These are phyloP conservation scores for Rhinogobio ventralis DNA, from an alignment of 2,797 vertebrate species.

Conservation along the genomic window DNA sequence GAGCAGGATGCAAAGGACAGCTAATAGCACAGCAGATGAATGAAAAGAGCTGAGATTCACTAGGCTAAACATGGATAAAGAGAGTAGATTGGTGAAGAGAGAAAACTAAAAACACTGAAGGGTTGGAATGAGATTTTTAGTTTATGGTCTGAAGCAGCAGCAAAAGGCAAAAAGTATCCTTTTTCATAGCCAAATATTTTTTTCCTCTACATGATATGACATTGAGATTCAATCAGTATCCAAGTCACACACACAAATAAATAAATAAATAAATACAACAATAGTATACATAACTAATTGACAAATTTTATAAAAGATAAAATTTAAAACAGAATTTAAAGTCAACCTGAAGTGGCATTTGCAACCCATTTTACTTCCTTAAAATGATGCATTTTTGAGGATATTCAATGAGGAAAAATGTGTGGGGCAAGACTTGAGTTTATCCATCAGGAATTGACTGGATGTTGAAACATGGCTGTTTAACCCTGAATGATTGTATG, in stretches of 20 bases:
- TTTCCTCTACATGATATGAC: neutral
- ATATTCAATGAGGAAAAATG: neutral
- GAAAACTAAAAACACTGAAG: neutral
- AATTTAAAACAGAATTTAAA: neutral
- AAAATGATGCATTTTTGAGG: neutral
- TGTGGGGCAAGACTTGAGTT: neutral
- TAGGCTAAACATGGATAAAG: slow-evolving; percentile 40
- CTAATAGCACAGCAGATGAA: slow-evolving; percentile 71
- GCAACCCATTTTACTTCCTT: neutral
- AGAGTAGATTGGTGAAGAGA: slow-evolving; percentile 5
- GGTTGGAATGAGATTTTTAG: neutral
- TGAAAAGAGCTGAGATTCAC: slow-evolving; percentile 61
- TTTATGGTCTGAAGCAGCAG: slow-evolving; percentile 13
- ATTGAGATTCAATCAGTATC: neutral
- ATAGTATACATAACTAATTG: neutral
- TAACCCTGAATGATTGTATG: neutral
- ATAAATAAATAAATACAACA: neutral
- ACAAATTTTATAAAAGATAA: neutral
- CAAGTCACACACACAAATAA: neutral
- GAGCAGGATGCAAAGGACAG: slow-evolving; percentile 68
- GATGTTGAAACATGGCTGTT: neutral
- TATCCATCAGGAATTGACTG: neutral
- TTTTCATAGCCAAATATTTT: neutral
- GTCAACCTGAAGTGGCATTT: slow-evolving; percentile 7
- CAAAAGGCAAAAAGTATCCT: neutral